phyloP scores from a whole-genome alignment of 37 sponge, comb jelly and placozoan genomes.

The Chondrilla cf. caribensis region DNA sequence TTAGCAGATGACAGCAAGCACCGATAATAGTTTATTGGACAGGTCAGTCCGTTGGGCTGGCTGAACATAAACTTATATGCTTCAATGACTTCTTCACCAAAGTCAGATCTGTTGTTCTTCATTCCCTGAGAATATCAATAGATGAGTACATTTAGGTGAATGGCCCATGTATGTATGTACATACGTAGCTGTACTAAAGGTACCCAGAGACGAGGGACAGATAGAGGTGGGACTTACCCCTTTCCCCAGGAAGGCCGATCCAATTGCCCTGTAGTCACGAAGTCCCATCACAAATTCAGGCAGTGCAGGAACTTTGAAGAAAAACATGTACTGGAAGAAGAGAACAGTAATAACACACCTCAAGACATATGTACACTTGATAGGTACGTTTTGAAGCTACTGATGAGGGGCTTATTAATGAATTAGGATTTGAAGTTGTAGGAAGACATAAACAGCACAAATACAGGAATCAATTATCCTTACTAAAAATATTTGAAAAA shows the following conservation, averaged over 20 bases:
- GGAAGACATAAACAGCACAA: too few species aligned
- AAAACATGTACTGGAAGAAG: slow-evolving; percentile 72
- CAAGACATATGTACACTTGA: neutral
- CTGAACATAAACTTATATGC: slow-evolving; percentile 74
- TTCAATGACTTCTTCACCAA: slow-evolving; percentile 62
- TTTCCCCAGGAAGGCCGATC: slow-evolving; percentile 28
- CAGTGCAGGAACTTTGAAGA: slow-evolving; percentile 58
- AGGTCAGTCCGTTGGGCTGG: slow-evolving; percentile 57
- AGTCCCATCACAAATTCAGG: slow-evolving; percentile 46
- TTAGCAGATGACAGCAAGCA: slow-evolving; percentile 1
- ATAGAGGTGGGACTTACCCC: neutral
- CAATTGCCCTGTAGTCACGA: slow-evolving; percentile 37
- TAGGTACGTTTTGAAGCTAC: too few species aligned
- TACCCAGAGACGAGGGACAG: too few species aligned
- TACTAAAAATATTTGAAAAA: too few species aligned
- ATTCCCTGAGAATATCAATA: neutral
- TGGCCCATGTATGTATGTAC: too few species aligned
- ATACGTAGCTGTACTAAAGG: too few species aligned
- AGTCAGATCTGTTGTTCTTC: slow-evolving; percentile 38
- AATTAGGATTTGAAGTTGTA: too few species aligned
- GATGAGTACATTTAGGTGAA: neutral
- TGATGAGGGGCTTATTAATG: too few species aligned
- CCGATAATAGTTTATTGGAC: slow-evolving; percentile 74
- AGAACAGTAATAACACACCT: too few species aligned
- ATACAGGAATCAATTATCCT: too few species aligned